A percentile compares a stretch with the other conserved stretches of the same genome.
Evolutionary conservation across 2,797 vertebrate genomes (phyloP).

Genomic region (Pangasius djambal): DNA sequence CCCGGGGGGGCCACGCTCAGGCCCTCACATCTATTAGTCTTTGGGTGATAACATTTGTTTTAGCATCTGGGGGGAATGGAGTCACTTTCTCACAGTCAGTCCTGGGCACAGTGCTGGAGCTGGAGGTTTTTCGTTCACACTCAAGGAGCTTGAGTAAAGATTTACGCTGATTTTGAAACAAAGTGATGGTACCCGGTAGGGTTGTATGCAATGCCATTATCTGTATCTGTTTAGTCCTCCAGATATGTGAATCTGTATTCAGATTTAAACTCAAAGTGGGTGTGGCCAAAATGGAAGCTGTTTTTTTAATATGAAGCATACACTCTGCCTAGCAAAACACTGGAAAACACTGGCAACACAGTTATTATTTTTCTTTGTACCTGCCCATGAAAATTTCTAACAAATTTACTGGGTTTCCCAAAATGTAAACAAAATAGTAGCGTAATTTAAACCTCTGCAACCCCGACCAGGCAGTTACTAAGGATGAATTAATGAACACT

Average conservation of each 20-base stretch:
- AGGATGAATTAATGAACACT: not conserved
- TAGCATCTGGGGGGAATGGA: slow-evolving; percentile 52
- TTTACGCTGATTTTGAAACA: not conserved
- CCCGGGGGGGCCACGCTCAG: slow-evolving; percentile 53
- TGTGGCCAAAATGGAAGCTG: not conserved
- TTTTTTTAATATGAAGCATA: not conserved
- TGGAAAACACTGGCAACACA: not conserved
- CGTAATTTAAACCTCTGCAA: not conserved
- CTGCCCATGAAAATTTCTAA: too few species aligned
- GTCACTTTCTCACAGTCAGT: slow-evolving; percentile 64
- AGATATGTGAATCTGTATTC: not conserved
- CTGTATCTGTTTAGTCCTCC: not conserved
- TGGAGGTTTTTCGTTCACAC: not conserved
- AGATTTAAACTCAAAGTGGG: not conserved
- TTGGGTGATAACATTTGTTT: slow-evolving; percentile 72
- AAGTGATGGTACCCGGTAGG: not conserved
- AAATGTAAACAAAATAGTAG: not conserved
- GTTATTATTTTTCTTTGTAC: not conserved
- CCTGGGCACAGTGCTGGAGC: not conserved
- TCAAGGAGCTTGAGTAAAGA: not conserved
- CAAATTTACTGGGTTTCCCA: not conserved
- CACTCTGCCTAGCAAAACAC: not conserved
- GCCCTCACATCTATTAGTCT: slow-evolving; percentile 74
- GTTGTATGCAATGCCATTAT: not conserved
- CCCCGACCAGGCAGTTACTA: slow-evolving; percentile 7